Percentiles rank a stretch among this genome's conserved stretches.
phyloP scores from a whole-genome alignment of 2,888 invertebrate species.

The Pheosia gnoma region DNA sequence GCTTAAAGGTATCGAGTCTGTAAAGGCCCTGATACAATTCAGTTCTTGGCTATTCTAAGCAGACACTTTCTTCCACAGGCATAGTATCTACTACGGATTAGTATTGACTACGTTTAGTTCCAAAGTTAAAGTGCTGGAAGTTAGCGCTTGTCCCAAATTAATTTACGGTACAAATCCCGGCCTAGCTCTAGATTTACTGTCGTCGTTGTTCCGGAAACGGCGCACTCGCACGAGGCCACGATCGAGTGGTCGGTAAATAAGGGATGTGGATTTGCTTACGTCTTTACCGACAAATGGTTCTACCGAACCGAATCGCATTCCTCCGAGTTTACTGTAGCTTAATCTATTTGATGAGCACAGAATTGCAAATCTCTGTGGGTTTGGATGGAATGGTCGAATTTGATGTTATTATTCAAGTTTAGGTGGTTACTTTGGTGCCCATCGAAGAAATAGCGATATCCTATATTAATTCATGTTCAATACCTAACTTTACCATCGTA shows the following conservation, averaged over 20 bases:
- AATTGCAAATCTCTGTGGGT: constrained; percentile 11
- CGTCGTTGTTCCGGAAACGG: constrained; percentile 12
- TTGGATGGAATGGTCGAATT: background rate
- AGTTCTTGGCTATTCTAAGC: no score
- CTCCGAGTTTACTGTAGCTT: constrained; percentile 32
- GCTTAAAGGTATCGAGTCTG: no score
- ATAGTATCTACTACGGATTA: background rate
- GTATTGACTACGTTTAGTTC: constrained; percentile 1
- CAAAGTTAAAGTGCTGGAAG: constrained; percentile 1
- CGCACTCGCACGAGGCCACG: constrained; percentile 25
- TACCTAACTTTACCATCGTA: no score
- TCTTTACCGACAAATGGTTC: constrained; percentile 40
- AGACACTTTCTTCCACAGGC: background rate
- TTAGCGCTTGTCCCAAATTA: constrained; percentile 5
- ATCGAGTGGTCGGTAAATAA: constrained; percentile 49
- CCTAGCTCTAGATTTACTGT: constrained; percentile 15
- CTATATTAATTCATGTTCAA: no score
- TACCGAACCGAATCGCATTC: constrained; percentile 28
- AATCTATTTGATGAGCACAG: constrained; percentile 32
- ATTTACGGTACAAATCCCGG: constrained; percentile 11
- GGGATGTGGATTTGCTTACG: constrained; percentile 40
- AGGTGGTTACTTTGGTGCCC: background rate
- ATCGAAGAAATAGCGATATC: no score
- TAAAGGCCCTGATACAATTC: no score
- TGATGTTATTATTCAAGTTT: background rate